Base-by-base conservation (phyloP, 2,888 invertebrate species). In the Morpho achilles region DNA sequence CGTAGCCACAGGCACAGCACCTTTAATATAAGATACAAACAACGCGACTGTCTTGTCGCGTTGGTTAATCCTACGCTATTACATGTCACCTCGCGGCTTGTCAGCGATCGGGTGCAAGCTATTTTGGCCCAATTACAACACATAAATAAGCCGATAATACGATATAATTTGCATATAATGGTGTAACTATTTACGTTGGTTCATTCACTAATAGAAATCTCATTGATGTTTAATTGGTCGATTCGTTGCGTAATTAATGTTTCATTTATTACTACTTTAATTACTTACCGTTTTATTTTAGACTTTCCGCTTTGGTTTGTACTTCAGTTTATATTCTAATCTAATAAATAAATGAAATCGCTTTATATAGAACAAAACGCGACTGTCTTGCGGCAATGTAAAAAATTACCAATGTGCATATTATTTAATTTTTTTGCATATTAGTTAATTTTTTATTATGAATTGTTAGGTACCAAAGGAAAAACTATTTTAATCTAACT, bases 131-230 rank as follows among this genome's bases (percentile, higher is more conserved):
- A 77, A 81, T 84, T 83, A 80, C 71, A 58, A 62, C 62, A 62
- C 50, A 69, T 72, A 84, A 85, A 85, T 84, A 85, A 84, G 78
- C 69, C 69, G 83, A 86, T 84, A 71, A 74, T 79, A 67, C 74
- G 84, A 84, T 86, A 80, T 70, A 64, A 87, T 87, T 87, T 78
- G 80, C 87, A 87, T 87, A 84, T 80, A 87, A 87, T 87, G 69
- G 67, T 57, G 49, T 16, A 50, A 9, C 64, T 64, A 65, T 66
- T 69, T 68, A 67, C 68, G 70, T 68, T 64, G 61, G 67, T 79
- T 75, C 84, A 87, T 84, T 84, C 84, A 84, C 77, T 65, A 74
- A 69, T 63, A 60, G 54, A 59, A 55, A 62, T 61, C 61, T 59
- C 64, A 65, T 66, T 66, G 64, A 62, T 53, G 63, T 61, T 54